Evolutionary conservation across 2,113 vertebrate genomes (phyloP).

Genomic region (Laticauda laticaudata): DNA sequence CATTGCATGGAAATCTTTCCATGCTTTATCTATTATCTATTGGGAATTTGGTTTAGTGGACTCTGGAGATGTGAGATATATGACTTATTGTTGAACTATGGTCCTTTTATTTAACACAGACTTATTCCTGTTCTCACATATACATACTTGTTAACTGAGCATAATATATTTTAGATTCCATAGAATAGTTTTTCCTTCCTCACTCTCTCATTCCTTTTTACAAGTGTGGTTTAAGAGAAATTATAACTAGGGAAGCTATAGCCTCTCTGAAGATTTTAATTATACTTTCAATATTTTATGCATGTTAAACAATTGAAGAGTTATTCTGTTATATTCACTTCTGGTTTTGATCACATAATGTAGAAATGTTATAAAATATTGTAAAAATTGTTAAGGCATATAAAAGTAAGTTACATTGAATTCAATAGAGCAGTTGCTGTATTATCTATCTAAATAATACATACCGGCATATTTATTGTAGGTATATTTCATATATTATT

Average conservation of each 20-base stretch:
- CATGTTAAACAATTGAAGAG: not conserved
- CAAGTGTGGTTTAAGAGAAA: not conserved
- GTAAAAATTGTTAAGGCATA: slow-evolving; percentile 1
- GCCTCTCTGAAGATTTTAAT: not conserved
- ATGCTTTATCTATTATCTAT: not conserved
- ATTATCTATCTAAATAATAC: not conserved
- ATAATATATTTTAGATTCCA: not conserved
- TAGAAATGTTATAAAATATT: not conserved
- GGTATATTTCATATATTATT: not conserved
- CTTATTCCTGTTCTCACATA: not conserved
- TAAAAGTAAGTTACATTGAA: not conserved
- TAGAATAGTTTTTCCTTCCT: not conserved
- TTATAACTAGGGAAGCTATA: not conserved
- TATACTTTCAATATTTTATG: not conserved
- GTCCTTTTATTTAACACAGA: not conserved
- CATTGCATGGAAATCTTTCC: not conserved
- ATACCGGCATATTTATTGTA: not conserved
- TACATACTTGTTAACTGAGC: not conserved
- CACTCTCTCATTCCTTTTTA: not conserved
- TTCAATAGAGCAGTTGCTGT: not conserved
- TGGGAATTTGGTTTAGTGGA: not conserved
- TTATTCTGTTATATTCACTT: not conserved
- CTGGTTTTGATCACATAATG: not conserved
- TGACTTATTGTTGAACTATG: not conserved
- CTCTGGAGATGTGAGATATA: not conserved